Evolutionary conservation across 2,888 invertebrate species (phyloP), one percentile per base, ranked within the genome.

Genomic region (Pomacea canaliculata): DNA sequence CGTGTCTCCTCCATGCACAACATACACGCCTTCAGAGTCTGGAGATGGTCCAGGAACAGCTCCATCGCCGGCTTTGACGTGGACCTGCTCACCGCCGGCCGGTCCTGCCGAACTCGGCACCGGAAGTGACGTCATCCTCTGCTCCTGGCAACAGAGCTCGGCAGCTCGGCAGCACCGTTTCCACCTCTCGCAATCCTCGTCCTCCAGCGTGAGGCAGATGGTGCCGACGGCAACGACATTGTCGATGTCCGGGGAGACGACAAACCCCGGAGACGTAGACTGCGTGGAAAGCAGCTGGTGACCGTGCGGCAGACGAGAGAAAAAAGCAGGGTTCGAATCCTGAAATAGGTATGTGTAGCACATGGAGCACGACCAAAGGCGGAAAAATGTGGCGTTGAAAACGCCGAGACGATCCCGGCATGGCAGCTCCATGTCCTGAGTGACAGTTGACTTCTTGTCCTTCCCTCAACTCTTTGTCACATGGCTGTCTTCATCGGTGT

Each of bases 301-400:
- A n/a, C 49, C 69, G 72, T 66, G 16, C 12, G 46, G 59, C 12
- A 37, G 10, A 4, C 19, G 27, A n/a, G 46, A 46, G n/a, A 23
- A 12, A 27, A 66, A 67, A n/a, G 68, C 51, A 13, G 73, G 66
- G 37, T 46, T n/a, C 46, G 67, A 73, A 19, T 76, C 76, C 23
- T 71, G 78, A 73, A 82, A 85, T 56, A 85, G 79, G 72, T 83
- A 84, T 27, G 63, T 68, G 74, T 81, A 85, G 70, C 85, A 85
- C 80, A 80, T 78, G 37, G 81, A 78, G 63, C 85, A 83, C 16
- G 83, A 80, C 71, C 78, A 76, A 18, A 81, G 65, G 18, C 71
- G 77, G 78, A 84, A 85, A 8, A 77, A 74, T 4, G 77, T 78
- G 18, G 68, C 71, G 23, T 78, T 75, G 71, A 80, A 79, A 16